Evolutionary conservation across 2,888 invertebrate genomes (phyloP).

Genomic region (Tiliacea aurago): DNA sequence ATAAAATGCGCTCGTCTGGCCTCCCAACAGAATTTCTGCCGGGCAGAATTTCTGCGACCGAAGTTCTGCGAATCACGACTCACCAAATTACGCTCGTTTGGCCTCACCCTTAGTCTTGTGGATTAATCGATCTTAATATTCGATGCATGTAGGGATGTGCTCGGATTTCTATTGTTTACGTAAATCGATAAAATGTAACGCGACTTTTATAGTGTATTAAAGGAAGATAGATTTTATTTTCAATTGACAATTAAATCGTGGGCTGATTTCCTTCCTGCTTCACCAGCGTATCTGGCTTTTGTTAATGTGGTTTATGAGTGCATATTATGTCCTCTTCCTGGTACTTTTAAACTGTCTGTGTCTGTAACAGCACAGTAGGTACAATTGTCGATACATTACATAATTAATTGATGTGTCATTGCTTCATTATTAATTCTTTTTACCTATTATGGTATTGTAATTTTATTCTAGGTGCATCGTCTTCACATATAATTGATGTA

Average conservation of each 20-base stretch:
- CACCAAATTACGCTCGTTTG: too few relatives aligned
- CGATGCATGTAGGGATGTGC: slow-evolving; percentile 24
- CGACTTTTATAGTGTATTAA: slow-evolving; percentile 27
- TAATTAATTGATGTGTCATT: too few relatives aligned
- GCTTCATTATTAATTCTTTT: too few relatives aligned
- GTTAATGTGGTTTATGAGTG: background rate
- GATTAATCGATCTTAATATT: slow-evolving; percentile 39
- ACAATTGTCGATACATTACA: background rate
- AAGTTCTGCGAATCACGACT: too few relatives aligned
- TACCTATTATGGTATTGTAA: too few relatives aligned
- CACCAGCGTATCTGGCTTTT: background rate
- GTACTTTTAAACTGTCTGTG: background rate
- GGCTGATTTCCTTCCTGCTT: slow-evolving; percentile 1
- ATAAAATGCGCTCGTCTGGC: too few relatives aligned
- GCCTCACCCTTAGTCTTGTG: too few relatives aligned
- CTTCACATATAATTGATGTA: too few relatives aligned
- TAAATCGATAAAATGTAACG: slow-evolving; percentile 39
- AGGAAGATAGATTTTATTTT: slow-evolving; percentile 5
- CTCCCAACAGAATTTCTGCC: too few relatives aligned
- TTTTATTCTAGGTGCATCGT: too few relatives aligned
- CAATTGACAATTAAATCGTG: background rate
- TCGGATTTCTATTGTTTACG: slow-evolving; percentile 52
- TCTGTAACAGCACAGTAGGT: too few relatives aligned
- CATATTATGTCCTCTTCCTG: background rate
- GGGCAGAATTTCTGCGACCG: too few relatives aligned